phyloP scores from a whole-genome alignment of 2,888 invertebrate species.

The Orchesellides sinensis region DNA sequence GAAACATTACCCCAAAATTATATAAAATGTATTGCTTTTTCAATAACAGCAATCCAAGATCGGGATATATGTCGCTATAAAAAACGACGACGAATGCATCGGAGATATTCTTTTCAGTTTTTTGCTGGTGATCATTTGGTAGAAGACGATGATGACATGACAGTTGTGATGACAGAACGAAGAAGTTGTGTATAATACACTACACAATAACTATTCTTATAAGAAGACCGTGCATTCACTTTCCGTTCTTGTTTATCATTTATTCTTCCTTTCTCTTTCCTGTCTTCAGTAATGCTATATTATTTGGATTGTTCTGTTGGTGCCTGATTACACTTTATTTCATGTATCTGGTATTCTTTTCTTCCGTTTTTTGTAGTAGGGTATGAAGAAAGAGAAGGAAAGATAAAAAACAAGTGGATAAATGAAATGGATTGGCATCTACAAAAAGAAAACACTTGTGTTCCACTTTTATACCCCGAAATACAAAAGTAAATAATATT shows the following conservation, averaged over 20 bases:
- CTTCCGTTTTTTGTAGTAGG: background rate
- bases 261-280: background rate
- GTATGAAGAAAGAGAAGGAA: no score
- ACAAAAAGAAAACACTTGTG: background rate
- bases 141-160: no score
- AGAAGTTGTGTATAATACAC: no score
- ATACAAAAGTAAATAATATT: background rate
- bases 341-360: constrained; percentile 2
- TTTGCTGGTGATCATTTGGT: background rate
- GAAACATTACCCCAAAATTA: no score
- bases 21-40: no score
- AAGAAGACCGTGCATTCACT: no score
- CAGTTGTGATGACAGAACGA: background rate
- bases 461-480: background rate
- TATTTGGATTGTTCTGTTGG: constrained; percentile 17
- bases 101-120: background rate
- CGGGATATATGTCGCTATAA: no score
- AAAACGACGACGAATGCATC: no score
- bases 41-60: no score
- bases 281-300: background rate
- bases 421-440: background rate
- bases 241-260: background rate
- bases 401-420: background rate
- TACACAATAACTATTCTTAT: no score
- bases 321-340: constrained; percentile 19